Conservation (phyloP, 2,797 vertebrate species). For the Pseudochaenichthys georgianus region DNA sequence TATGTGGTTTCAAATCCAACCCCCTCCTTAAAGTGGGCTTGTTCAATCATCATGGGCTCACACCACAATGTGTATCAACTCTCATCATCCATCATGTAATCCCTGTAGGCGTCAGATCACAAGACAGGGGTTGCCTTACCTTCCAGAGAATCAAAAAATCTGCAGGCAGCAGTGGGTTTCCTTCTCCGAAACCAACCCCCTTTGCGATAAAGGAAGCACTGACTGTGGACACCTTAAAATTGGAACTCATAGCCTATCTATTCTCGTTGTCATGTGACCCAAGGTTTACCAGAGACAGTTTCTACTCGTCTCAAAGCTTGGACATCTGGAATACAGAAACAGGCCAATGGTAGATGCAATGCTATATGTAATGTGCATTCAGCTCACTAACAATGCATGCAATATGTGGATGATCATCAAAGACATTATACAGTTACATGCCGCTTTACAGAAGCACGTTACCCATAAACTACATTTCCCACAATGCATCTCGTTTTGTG, state of each 20-base stretch:
- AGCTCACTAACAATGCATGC: conserved; percentile 1
- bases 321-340: conserved; percentile 33
- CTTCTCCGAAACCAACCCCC: conserved; percentile 22
- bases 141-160: conserved; percentile 47
- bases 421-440: too few species aligned
- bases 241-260: conserved; percentile 61
- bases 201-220: conserved; percentile 54
- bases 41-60: conserved; percentile 23
- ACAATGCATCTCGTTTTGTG: too few species aligned
- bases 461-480: too few species aligned
- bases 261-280: conserved; percentile 54
- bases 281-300: conserved; percentile 36
- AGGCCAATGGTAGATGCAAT: conserved; percentile 14
- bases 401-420: conserved; percentile 42
- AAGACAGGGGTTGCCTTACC: conserved; percentile 16
- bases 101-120: conserved; percentile 44
- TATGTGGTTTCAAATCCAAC: not conserved
- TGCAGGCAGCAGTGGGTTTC: conserved; percentile 35
- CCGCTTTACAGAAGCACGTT: too few species aligned
- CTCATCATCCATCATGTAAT: conserved; percentile 49
- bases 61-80: conserved; percentile 32
- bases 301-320: conserved; percentile 13
- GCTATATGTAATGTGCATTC: conserved; percentile 43
- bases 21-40: conserved; percentile 3
- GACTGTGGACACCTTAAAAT: conserved; percentile 68